These are phyloP conservation scores for Mus caroli DNA, from an alignment of 2,797 vertebrate species.

Conservation along the genomic window DNA sequence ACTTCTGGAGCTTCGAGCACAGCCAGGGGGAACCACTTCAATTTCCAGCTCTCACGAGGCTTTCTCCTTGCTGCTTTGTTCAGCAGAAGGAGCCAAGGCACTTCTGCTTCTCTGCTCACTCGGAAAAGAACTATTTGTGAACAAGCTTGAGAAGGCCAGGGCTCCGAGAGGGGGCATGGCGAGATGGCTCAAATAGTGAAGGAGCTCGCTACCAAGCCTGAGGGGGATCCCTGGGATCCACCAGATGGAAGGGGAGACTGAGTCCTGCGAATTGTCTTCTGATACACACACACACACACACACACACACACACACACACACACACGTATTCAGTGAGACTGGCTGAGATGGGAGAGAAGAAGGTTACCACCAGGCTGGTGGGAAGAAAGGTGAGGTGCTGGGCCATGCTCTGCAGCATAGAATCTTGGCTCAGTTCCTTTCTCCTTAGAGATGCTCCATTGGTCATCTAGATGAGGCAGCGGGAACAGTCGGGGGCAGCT, in stretches of 20 bases:
- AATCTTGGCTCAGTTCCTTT: not conserved
- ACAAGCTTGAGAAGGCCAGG: not conserved
- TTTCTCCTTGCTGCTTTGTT: not conserved
- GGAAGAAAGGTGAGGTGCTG: not conserved
- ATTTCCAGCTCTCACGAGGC: not conserved
- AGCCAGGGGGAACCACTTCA: not conserved
- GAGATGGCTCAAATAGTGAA: not conserved
- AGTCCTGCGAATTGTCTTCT: not conserved
- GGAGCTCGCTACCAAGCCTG: not conserved
- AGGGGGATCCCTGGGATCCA: not conserved
- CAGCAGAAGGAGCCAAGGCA: not conserved
- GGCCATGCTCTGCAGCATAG: not conserved
- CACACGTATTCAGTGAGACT: not conserved
- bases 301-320: not conserved
- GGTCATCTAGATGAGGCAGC: not conserved
- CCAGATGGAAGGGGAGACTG: not conserved
- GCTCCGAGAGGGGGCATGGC: not conserved
- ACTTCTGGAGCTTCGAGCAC: not conserved
- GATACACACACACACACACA: too few species aligned
- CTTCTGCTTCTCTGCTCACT: not conserved
- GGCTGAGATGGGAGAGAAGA: not conserved
- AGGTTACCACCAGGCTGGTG: fast-evolving
- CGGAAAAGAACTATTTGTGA: not conserved
- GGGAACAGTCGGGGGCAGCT: too few species aligned
- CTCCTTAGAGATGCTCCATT: not conserved